Evolutionary conservation across 1,140 invertebrate genomes (phyloP).

Genomic region (Paraescarpia echinospica): DNA sequence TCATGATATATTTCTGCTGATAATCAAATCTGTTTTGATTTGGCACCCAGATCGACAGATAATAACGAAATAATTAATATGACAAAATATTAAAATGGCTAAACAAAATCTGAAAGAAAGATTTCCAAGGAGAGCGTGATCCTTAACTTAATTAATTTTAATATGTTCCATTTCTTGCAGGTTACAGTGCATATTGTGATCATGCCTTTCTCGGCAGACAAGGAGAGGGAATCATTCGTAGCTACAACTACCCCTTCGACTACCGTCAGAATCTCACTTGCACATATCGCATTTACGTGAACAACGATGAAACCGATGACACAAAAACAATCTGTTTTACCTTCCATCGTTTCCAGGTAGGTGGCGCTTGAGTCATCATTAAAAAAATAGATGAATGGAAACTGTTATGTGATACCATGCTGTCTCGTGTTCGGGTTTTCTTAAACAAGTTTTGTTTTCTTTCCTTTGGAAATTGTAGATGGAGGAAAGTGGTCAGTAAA

Average conservation of each 20-base stretch:
- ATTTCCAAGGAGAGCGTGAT: no score
- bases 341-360: constrained; percentile 23
- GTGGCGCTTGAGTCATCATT: neutral
- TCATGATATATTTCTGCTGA: neutral
- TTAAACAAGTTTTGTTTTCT: no score
- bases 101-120: no score
- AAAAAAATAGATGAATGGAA: no score
- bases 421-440: no score
- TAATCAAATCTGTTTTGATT: neutral
- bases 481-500: no score
- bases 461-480: no score
- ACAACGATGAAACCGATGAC: constrained; percentile 13
- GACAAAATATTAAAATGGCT: no score
- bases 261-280: constrained; percentile 30
- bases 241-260: constrained; percentile 29
- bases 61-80: no score
- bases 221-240: constrained; percentile 17
- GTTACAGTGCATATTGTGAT: neutral
- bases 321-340: constrained; percentile 27
- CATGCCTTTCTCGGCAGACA: neutral
- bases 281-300: constrained; percentile 21
- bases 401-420: no score
- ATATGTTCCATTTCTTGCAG: neutral
- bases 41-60: no score
- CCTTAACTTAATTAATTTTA: neutral